Conservation (phyloP, 2,888 invertebrate species). For the Drosophila planitibia region DNA sequence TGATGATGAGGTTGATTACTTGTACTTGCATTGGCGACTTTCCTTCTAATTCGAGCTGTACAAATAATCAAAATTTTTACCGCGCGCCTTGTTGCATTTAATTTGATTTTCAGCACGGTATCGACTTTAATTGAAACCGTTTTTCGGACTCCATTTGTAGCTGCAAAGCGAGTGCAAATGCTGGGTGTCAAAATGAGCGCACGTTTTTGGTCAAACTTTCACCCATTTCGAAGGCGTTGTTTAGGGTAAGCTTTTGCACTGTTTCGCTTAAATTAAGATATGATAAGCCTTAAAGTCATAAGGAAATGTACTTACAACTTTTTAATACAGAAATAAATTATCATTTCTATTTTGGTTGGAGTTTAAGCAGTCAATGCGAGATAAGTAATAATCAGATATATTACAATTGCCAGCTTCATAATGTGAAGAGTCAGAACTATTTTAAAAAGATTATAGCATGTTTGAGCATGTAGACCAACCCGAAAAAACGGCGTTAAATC, state of each 20-base stretch:
- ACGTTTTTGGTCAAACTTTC: conserved; percentile 71
- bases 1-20: conserved; percentile 80
- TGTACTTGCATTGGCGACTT: conserved; percentile 70
- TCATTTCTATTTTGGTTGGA: not conserved
- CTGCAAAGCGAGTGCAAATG: conserved; percentile 45
- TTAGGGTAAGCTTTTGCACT: conserved; percentile 40
- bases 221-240: conserved; percentile 71
- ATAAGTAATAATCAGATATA: not conserved
- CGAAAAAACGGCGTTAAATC: conserved; percentile 51
- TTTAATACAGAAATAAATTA: not conserved
- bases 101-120: conserved; percentile 80
- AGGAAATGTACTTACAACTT: not conserved
- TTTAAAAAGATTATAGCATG: not conserved
- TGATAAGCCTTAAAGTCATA: not conserved
- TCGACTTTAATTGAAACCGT: conserved; percentile 65
- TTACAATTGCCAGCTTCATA: not conserved
- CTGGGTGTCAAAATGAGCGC: conserved; percentile 74
- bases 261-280: conserved; percentile 31
- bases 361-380: not conserved
- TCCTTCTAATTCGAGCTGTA: conserved; percentile 76
- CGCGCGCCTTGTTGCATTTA: conserved; percentile 66
- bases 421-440: not conserved
- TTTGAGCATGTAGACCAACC: conserved; percentile 8
- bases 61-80: conserved; percentile 77
- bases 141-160: conserved; percentile 47